phyloP scores from a whole-genome alignment of 2,797 vertebrate genomes.

The Zalophus californianus region DNA sequence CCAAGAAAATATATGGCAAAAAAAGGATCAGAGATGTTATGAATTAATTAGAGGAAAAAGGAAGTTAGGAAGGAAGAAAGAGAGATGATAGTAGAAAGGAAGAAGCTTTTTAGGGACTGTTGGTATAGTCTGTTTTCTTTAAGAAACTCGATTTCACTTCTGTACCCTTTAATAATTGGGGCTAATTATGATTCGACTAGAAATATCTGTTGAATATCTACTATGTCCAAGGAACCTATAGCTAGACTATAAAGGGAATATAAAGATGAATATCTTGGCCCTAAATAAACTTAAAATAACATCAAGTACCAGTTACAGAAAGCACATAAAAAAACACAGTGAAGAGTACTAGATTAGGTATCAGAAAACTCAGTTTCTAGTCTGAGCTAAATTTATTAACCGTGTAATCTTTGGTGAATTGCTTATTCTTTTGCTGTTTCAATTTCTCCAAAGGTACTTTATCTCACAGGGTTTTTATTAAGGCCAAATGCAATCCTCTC shows the following conservation, averaged over 20 bases:
- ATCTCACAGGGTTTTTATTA: slow-evolving; percentile 27
- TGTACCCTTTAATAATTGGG: slow-evolving; percentile 31
- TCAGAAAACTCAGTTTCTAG: background rate
- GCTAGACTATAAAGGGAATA: background rate
- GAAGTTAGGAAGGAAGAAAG: slow-evolving; percentile 2
- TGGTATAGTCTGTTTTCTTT: slow-evolving; percentile 34
- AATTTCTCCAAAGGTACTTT: slow-evolving; percentile 13
- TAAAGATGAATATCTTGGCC: background rate
- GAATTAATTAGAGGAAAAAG: slow-evolving; percentile 17
- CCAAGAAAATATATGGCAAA: background rate
- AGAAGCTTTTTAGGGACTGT: background rate
- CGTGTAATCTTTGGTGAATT: background rate
- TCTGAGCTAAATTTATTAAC: slow-evolving; percentile 50
- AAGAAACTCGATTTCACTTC: slow-evolving; percentile 52
- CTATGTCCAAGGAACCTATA: background rate
- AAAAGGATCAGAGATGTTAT: background rate
- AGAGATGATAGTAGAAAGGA: background rate
- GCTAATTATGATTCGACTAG: slow-evolving; percentile 43
- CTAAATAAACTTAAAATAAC: slow-evolving; percentile 8
- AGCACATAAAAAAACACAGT: background rate
- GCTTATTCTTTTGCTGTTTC: slow-evolving; percentile 45
- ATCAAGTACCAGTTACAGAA: background rate
- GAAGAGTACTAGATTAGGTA: slow-evolving; percentile 8
- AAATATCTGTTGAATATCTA: slow-evolving; percentile 21
- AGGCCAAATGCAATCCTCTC: background rate